Evolutionary conservation across 2,113 vertebrate genomes (phyloP).

Genomic region (Odontophorus gujanensis): DNA sequence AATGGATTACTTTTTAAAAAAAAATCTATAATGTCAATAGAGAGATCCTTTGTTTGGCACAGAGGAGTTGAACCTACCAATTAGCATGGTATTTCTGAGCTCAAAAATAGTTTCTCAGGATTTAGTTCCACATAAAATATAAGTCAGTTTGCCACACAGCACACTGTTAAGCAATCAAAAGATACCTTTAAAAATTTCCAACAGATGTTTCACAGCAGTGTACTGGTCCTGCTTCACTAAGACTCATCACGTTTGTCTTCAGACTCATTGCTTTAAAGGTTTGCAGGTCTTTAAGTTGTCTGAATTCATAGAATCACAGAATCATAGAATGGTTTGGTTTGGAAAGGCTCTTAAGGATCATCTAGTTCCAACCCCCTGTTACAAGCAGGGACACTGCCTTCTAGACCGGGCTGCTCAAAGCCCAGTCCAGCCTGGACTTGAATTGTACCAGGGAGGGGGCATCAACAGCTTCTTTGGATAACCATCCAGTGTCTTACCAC

Average conservation of each 20-base stretch:
- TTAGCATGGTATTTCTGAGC: not conserved
- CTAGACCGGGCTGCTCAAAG: no score
- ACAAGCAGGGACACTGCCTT: no score
- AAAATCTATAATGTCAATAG: not conserved
- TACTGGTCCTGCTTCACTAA: not conserved
- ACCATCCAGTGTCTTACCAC: no score
- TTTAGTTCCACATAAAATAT: rapidly evolving
- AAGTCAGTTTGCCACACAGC: not conserved
- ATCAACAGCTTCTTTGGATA: no score
- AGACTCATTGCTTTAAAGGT: not conserved
- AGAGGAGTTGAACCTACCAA: not conserved
- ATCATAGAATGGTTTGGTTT: no score
- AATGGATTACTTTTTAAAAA: constrained; percentile 37
- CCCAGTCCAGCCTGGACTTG: no score
- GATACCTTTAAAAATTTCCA: not conserved
- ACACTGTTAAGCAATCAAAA: not conserved
- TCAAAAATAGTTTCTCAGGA: not conserved
- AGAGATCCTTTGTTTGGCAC: not conserved
- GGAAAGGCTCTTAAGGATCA: no score
- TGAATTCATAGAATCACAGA: not conserved
- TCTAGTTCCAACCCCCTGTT: no score
- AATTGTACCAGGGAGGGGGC: no score
- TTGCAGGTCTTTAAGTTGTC: not conserved
- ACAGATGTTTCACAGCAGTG: not conserved
- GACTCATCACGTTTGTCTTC: not conserved